phyloP scores from a whole-genome alignment of 2,888 invertebrate species.

The Agriopis leucophaearia region DNA sequence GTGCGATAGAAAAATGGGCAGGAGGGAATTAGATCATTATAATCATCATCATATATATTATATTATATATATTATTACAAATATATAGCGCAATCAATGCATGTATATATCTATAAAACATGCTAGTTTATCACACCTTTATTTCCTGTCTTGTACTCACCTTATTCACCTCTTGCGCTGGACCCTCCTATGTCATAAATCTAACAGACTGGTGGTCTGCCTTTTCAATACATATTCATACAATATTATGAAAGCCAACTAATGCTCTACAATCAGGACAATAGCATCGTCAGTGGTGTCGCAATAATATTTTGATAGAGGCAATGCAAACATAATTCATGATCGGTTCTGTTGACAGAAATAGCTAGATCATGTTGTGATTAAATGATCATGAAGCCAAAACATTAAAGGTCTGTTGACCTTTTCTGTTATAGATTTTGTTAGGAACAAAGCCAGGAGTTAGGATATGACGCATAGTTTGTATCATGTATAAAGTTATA shows the following conservation, averaged over 20 bases:
- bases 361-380: slow-evolving; percentile 21
- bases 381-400: slow-evolving; percentile 23
- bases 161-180: too few relatives aligned
- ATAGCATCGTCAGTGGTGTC: slow-evolving; percentile 21
- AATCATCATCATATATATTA: too few relatives aligned
- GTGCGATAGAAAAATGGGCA: too few relatives aligned
- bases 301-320: slow-evolving; percentile 41
- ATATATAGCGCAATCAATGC: too few relatives aligned
- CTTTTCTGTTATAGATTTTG: not conserved
- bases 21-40: too few relatives aligned
- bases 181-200: too few relatives aligned
- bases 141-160: too few relatives aligned
- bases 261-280: slow-evolving; percentile 6
- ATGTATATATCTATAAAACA: too few relatives aligned
- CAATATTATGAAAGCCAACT: slow-evolving; percentile 11
- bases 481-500: not conserved
- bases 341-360: slow-evolving; percentile 25
- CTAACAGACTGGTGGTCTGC: not conserved
- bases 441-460: not conserved
- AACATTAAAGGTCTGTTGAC: slow-evolving; percentile 22
- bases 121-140: too few relatives aligned
- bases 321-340: slow-evolving; percentile 31
- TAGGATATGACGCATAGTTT: not conserved
- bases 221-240: slow-evolving; percentile 5
- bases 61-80: too few relatives aligned